These are phyloP conservation scores for Larimichthys polyactis DNA, from an alignment of 2,113 vertebrate species.

Conservation along the genomic window DNA sequence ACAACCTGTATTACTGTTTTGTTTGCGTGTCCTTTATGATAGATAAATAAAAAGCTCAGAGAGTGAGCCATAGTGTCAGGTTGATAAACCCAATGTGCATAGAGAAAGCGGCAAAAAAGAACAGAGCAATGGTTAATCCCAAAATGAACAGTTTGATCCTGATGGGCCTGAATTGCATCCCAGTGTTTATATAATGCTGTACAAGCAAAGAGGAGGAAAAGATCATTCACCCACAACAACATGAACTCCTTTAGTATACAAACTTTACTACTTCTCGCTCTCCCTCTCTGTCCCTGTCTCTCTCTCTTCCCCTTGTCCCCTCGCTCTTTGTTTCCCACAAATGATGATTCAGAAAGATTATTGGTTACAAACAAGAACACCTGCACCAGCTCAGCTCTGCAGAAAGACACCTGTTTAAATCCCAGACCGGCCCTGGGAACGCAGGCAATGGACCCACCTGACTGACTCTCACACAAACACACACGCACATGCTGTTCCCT, in stretches of 20 bases:
- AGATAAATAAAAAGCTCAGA: neutral
- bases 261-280: neutral
- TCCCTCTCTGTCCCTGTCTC: conserved; percentile 3
- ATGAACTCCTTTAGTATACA: conserved; percentile 9
- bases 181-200: conserved; percentile 23
- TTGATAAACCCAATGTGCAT: conserved; percentile 12
- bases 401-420: conserved; percentile 79
- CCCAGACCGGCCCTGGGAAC: conserved; percentile 49
- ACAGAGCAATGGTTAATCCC: conserved; percentile 8
- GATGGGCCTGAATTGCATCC: conserved; percentile 20
- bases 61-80: neutral
- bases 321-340: conserved; percentile 50
- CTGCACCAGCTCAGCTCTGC: conserved; percentile 67
- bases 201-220: conserved; percentile 26
- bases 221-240: conserved; percentile 21
- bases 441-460: conserved; percentile 16
- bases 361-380: conserved; percentile 77
- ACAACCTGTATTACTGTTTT: neutral
- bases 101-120: neutral
- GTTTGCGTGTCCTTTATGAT: neutral
- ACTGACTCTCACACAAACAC: neutral
- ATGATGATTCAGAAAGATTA: conserved; percentile 65
- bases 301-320: neutral
- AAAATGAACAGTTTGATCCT: conserved; percentile 9
- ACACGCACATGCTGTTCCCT: neutral